Evolutionary conservation across 2,888 invertebrate genomes (phyloP), one percentile per base, ranked within the genome.

Genomic region (Heliconius cydno): DNA sequence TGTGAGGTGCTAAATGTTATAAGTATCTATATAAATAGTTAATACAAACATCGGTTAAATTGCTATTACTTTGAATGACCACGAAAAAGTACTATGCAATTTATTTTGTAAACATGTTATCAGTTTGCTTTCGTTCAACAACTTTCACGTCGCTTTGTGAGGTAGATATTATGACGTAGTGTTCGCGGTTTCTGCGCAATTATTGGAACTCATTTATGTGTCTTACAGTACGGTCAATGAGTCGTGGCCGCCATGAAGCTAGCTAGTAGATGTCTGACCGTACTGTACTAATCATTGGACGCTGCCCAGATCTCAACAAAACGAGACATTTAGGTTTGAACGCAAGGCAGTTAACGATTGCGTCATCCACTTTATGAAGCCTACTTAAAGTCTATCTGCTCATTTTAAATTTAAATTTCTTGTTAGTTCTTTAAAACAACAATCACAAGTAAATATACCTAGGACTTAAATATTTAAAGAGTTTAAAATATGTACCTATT

Each of bases 111-210:
- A 60, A 77, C 19, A 57, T 38, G 68, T 73, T 57, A 73, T 76
- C 74, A 77, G 74, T 83, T 77, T 70, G 79, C 82, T 82, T 82
- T 83, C 83, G 80, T 80, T 78, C 57, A 57, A 22, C 60, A 73
- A n/a, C 82, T 82, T 82, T 83, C 83, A 80, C 82, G 74, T 72
- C 68, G 79, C 72, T 78, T 75, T 78, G 72, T 77, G 65, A 79
- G 74, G 70, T 75, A 78, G 65, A 68, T 78, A 78, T 80, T 73
- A 80, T 79, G 79, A 68, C 76, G 79, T 66, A 60, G 77, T 70
- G 73, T 63, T 46, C 70, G 78, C 38, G 57, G 57, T 73, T 84
- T 84, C 78, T 84, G 84, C 85, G 84, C 83, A 85, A 83, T 85
- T 73, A 30, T 22, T 30, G 15, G 13, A 34, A 60, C 25, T 60